Evolutionary conservation across 2,888 invertebrate genomes (phyloP).

Genomic region (Drosophila niveifrons): DNA sequence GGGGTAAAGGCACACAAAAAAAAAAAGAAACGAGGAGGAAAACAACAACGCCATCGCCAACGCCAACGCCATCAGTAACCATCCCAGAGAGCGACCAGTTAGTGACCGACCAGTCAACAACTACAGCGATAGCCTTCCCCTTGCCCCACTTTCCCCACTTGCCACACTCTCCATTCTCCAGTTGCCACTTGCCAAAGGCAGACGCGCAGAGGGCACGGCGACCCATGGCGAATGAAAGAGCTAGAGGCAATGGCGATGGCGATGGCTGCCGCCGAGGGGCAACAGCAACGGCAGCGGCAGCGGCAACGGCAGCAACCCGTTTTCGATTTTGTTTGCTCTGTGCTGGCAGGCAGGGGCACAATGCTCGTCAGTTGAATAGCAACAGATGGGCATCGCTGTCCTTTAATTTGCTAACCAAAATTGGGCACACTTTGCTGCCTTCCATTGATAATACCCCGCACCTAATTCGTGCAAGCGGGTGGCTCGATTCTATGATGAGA

Average conservation of each 20-base stretch:
- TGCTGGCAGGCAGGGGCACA: slow-evolving; percentile 44
- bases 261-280: slow-evolving; percentile 28
- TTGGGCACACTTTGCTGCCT: neutral
- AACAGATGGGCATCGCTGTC: neutral
- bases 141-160: slow-evolving; percentile 1
- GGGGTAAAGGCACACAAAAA: slow-evolving; percentile 46
- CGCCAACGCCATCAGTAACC: slow-evolving; percentile 36
- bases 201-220: slow-evolving; percentile 11
- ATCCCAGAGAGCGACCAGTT: slow-evolving; percentile 42
- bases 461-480: too few species aligned
- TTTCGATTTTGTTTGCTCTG: slow-evolving; percentile 73
- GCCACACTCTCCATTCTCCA: slow-evolving; percentile 12
- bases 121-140: slow-evolving; percentile 17
- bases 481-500: too few species aligned
- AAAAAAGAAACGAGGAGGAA: slow-evolving; percentile 11
- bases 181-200: slow-evolving; percentile 24
- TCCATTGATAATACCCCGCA: neutral
- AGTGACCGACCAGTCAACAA: slow-evolving; percentile 47
- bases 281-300: neutral
- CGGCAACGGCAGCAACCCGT: slow-evolving; percentile 68
- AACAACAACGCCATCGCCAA: slow-evolving; percentile 21
- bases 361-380: slow-evolving; percentile 19
- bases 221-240: slow-evolving; percentile 20
- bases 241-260: slow-evolving; percentile 26
- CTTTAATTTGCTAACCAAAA: neutral